Evolutionary conservation across 2,797 vertebrate species (phyloP), one percentile per base, ranked within the genome.

Genomic region (Eremophila alpestris): DNA sequence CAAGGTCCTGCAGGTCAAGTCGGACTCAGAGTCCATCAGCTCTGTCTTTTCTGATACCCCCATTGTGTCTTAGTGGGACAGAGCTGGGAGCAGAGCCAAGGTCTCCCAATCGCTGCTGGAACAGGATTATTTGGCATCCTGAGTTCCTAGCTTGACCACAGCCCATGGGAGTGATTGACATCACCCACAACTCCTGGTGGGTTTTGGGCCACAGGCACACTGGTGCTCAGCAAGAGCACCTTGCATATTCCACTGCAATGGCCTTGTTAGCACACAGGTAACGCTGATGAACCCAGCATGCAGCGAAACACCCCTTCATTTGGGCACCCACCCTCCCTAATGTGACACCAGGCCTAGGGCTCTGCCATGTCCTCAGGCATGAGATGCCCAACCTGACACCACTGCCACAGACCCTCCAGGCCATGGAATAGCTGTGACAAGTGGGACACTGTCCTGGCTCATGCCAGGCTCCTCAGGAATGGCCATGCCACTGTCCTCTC

Each of bases 1-100:
- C 45, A 97, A 97, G 75, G 95, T 97, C 60, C 97, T 98, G 55
- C 97, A 96, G 30, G 89, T 98, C 74, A 98, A 98, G 43, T 97
- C 97, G 0, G 98, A 98, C 93, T 98, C 98, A 0, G 98, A 98
- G 89, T 98, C 98, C n/a, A 97, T 98, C 89, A 98, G 98, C 95
- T 99, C 98, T 0, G 97, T 98, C 26, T 98, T 98, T 95, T 98
- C 99, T 9, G 98, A 99, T 89, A 98, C 97, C 7, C 98, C 98
- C 91, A 98, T 98, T 41, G 96, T 98, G 96, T 98, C 98, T 10
- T 99, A 99, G 97, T 45, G 0, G 32, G 79, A 56, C 23, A 51
- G 60, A 46, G 38, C 36, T 55, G 56, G 32, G 46, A 65, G 18
- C 30, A 83, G 62, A 89, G 46, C 46, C 0, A 0, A 38, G 24